phyloP scores from a whole-genome alignment of 2,888 invertebrate genomes.

The Chrysolina oricalcia region DNA sequence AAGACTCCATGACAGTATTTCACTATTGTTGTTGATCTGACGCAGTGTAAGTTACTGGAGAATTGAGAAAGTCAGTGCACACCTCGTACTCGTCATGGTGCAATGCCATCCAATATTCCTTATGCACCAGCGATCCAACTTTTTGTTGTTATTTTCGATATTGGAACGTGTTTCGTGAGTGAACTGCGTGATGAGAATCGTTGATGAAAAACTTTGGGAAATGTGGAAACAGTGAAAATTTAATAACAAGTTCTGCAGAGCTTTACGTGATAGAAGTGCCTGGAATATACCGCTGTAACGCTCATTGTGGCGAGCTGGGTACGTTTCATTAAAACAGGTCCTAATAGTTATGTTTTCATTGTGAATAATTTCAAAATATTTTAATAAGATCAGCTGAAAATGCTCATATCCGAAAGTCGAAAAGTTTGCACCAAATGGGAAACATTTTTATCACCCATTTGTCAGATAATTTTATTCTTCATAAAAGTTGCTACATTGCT shows the following conservation, averaged over 20 bases:
- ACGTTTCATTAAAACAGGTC: neutral
- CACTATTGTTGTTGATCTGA: too few species aligned
- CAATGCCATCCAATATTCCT: neutral
- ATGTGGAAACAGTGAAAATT: constrained; percentile 43
- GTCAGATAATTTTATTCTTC: too few species aligned
- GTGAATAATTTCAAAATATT: too few species aligned
- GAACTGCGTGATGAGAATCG: constrained; percentile 32
- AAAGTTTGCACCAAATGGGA: too few species aligned
- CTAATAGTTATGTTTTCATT: neutral
- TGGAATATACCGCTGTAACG: neutral
- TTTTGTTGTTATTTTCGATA: constrained; percentile 30
- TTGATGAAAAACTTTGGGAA: constrained; percentile 23
- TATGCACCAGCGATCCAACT: constrained; percentile 23
- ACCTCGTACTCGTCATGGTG: neutral
- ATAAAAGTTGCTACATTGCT: too few species aligned
- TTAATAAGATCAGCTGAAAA: too few species aligned
- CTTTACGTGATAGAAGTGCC: constrained; percentile 29
- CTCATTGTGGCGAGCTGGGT: neutral
- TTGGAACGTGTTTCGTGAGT: constrained; percentile 30
- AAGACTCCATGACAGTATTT: too few species aligned
- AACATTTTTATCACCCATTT: too few species aligned
- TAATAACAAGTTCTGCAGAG: constrained; percentile 33
- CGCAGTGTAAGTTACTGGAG: too few species aligned
- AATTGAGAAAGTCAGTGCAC: neutral
- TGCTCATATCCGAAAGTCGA: too few species aligned